Evolutionary conservation across 2,113 vertebrate species (phyloP).

Genomic region (Agelaius phoeniceus): DNA sequence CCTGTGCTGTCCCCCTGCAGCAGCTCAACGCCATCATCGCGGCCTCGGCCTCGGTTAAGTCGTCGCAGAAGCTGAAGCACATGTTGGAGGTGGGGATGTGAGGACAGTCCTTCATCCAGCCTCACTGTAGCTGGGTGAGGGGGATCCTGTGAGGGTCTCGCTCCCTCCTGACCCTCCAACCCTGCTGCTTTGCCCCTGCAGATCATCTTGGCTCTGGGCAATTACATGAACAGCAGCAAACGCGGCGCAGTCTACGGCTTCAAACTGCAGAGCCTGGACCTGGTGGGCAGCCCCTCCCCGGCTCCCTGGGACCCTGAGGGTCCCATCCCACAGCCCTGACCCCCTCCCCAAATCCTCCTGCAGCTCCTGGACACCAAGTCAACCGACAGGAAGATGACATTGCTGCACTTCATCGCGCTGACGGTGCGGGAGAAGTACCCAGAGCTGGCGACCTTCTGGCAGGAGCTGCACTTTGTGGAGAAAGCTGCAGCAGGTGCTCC

Average conservation of each 20-base stretch:
- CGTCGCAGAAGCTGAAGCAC: conserved; percentile 90
- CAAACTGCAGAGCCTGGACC: conserved; percentile 68
- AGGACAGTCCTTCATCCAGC: neutral
- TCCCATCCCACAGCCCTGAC: neutral
- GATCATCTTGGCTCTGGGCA: conserved; percentile 95
- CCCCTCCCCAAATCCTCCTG: neutral
- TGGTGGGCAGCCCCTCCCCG: conserved; percentile 49
- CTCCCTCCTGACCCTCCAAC: neutral
- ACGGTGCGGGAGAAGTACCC: conserved; percentile 94
- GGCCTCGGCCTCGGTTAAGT: conserved; percentile 92
- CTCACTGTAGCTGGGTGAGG: rapidly evolving
- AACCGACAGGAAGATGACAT: conserved; percentile 93
- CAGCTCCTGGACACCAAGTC: conserved; percentile 98
- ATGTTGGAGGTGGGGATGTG: conserved; percentile 90
- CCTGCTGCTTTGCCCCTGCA: neutral
- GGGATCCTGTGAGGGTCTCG: neutral
- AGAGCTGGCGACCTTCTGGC: conserved; percentile 90
- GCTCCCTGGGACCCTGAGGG: neutral
- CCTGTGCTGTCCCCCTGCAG: conserved; percentile 56
- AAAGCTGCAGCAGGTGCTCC: conserved; percentile 90
- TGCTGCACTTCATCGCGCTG: conserved; percentile 95
- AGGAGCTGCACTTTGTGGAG: conserved; percentile 94
- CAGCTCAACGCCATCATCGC: conserved; percentile 96
- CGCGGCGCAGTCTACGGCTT: conserved; percentile 95
- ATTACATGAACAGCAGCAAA: conserved; percentile 99